phyloP scores from a whole-genome alignment of 2,888 invertebrate genomes.

The Muscina levida region DNA sequence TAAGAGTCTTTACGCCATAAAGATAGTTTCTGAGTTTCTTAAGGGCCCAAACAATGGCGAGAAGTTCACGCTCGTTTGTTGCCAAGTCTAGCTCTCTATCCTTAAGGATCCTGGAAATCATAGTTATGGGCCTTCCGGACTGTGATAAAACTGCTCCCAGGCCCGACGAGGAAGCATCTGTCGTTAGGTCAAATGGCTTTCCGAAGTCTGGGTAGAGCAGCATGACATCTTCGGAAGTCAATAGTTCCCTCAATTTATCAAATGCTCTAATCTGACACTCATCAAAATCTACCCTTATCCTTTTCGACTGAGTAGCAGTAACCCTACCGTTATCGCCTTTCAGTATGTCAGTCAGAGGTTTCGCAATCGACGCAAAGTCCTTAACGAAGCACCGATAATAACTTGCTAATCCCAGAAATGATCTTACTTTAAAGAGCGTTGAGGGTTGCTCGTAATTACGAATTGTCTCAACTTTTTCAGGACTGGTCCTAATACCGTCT shows the following conservation, averaged over 20 bases:
- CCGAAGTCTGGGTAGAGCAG: constrained; percentile 59
- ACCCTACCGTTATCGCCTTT: constrained; percentile 65
- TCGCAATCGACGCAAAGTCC: constrained; percentile 59
- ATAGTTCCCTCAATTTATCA: constrained; percentile 53
- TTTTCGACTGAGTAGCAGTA: constrained; percentile 3
- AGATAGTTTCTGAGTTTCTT: constrained; percentile 75
- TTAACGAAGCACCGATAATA: constrained; percentile 25
- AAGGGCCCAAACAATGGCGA: constrained; percentile 74
- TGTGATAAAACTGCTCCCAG: constrained; percentile 57
- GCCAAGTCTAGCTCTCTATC: constrained; percentile 36
- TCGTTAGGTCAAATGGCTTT: constrained; percentile 62
- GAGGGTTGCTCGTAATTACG: constrained; percentile 12
- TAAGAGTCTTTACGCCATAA: constrained; percentile 70
- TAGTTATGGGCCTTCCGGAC: constrained; percentile 57
- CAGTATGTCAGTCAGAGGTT: constrained; percentile 57
- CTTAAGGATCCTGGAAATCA: constrained; percentile 40
- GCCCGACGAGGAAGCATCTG: constrained; percentile 45
- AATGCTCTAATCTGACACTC: constrained; percentile 53
- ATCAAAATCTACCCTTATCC: constrained; percentile 42
- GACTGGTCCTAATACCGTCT: constrained; percentile 22
- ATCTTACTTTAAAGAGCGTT: constrained; percentile 27
- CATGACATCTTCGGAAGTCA: constrained; percentile 53
- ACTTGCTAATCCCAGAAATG: constrained; percentile 40
- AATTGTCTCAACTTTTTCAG: constrained; percentile 28
- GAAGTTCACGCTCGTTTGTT: constrained; percentile 70